Evolutionary conservation across 2,888 invertebrate species (phyloP), one percentile per base, ranked within the genome.

Genomic region (Pollenia angustigena): DNA sequence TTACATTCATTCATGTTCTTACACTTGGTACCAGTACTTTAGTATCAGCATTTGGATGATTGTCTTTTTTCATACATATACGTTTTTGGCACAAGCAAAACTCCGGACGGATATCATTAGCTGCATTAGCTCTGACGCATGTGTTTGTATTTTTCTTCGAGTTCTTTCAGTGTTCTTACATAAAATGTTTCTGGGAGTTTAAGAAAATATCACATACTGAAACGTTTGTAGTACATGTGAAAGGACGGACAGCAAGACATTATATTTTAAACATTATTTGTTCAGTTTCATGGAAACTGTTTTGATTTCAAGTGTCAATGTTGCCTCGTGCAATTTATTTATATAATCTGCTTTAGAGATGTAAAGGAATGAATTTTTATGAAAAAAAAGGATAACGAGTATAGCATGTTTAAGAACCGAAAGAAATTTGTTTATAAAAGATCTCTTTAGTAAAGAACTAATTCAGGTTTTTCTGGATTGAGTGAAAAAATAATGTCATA

Each of bases 31-130:
- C 54, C 16, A 23, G 68, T 56, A 32, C 46, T 52, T 42, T 2
- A 14, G 11, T 52, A 68, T 64, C 75, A 58, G 56, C 12, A n/a
- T 52, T 60, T 58, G 48, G 23, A 48, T 56, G 64, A 60, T 23
- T 81, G 50, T 75, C 42, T 40, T 72, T 23, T 81, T 56, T 71
- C 42, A 23, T 23, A 50, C 42, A 23, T 23, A 50, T 48, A 64
- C 14, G 62, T 78, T 75, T 68, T 87, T 85, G 85, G 79, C 85
- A 85, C 72, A 85, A 82, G 81, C 68, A 85, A 74, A 62, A 80
- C 69, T 85, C 80, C 85, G 89, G 84, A 87, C 89, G 88, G 87
- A 87, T 88, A 85, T 89, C 87, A 88, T 89, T 89, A 89, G 89
- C 80, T 85, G 87, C 85, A 89, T 87, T 89, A 85, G 85, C 87